Evolutionary conservation across 2,113 vertebrate genomes (phyloP).

Genomic region (Pelmatolapia mariae): DNA sequence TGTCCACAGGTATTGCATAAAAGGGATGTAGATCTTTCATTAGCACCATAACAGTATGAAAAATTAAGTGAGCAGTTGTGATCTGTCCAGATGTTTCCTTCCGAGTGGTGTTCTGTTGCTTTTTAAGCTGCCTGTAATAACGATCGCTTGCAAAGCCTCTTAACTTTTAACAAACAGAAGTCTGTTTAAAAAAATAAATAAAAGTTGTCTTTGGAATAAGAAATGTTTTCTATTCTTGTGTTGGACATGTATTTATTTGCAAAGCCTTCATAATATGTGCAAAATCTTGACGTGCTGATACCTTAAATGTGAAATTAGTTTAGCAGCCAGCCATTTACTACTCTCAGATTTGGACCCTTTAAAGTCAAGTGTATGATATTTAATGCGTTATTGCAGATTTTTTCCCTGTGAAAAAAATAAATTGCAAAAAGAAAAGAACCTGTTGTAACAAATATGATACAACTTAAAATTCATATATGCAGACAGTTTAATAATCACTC

Average conservation of each 20-base stretch:
- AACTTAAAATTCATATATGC: not conserved
- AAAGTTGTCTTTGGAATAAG: not conserved
- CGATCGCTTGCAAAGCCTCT: not conserved
- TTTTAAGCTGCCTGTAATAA: constrained; percentile 45
- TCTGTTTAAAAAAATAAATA: not conserved
- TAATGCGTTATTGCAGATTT: not conserved
- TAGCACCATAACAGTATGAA: not conserved
- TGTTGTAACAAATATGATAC: not conserved
- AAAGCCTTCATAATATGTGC: not conserved
- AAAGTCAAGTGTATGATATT: not conserved
- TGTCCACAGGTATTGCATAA: not conserved
- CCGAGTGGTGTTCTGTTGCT: constrained; percentile 4
- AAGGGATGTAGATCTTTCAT: not conserved
- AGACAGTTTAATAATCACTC: not conserved
- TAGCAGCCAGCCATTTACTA: not conserved
- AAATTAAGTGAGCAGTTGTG: not conserved
- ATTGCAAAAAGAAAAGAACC: not conserved
- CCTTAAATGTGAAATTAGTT: not conserved
- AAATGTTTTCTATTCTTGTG: not conserved
- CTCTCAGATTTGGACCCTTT: not conserved
- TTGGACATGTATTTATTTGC: not conserved
- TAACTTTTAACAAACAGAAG: constrained; percentile 1
- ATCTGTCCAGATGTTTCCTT: not conserved
- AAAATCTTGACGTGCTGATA: not conserved
- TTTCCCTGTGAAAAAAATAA: not conserved